Base-by-base conservation (phyloP, 2,797 vertebrate genomes). In the Sparidentex hasta region DNA sequence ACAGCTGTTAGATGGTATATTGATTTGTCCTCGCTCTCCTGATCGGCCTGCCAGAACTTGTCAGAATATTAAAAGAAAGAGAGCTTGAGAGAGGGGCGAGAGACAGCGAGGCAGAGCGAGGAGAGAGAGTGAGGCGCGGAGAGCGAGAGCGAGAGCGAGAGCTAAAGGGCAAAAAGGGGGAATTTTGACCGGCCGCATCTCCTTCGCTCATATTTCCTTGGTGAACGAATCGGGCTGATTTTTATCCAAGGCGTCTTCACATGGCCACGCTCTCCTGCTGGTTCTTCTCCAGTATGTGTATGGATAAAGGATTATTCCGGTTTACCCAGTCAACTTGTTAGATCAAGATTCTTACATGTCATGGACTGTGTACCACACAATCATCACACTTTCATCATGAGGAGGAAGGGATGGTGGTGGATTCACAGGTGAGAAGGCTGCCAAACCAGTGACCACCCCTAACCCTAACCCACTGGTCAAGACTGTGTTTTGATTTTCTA, bases 1-100 rank as follows among this genome's bases (percentile, higher is more conserved):
- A 90, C 90, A 91, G 90, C 87, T 85, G 86, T 90, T 86, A 90
- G 90, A 91, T 92, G 87, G 89, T 84, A 85, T 92, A 93, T 93
- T 88, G 93, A 92, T 92, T 90, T 90, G 85, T 92, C 86, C 87
- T 90, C 68, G 11, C 73, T 41, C 82, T 87, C 76, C 75, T 74
- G 71, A 85, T 79, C 76, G 54, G 79, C 66, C 79, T 91, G 90
- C 79, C 88, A 92, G 83, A 89, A 85, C 87, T 83, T 87, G 90
- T 89, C 87, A 91, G 90, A 87, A 88, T 91, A 90, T 90, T 88
- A 87, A 83, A 76, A 85, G 86, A 76, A 87, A 72, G 81, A 76
- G 74, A 58, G 78, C 48, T 66, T 48, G 75, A 80, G 58, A 68
- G 71, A 54, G 41, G 71, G 58, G 67, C 29, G 75, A 69, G 58